These are phyloP conservation scores for Muscina levida DNA, from an alignment of 2,888 invertebrate species.

Conservation along the genomic window DNA sequence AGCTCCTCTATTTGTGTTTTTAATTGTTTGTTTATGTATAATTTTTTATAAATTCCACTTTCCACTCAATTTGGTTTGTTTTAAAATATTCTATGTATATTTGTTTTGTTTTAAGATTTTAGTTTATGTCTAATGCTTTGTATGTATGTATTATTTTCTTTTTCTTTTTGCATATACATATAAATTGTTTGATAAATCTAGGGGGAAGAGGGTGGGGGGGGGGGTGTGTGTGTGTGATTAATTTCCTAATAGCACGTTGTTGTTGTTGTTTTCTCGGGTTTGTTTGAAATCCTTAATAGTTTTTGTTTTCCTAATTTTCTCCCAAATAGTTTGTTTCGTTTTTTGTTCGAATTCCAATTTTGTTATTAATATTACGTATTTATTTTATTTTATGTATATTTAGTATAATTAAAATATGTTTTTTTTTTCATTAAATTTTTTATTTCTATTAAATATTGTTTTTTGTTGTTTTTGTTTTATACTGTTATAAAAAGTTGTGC, in stretches of 20 bases:
- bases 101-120: slow-evolving; percentile 13
- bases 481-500: slow-evolving; percentile 62
- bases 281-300: slow-evolving; percentile 57
- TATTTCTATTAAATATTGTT: too few relatives aligned
- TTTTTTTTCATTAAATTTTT: slow-evolving; percentile 44
- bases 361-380: slow-evolving; percentile 34
- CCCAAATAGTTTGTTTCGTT: slow-evolving; percentile 12
- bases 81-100: slow-evolving; percentile 7
- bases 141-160: slow-evolving; percentile 1
- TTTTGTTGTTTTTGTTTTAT: slow-evolving; percentile 22
- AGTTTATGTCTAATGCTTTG: slow-evolving; percentile 4
- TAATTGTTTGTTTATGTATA: neutral
- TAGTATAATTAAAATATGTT: slow-evolving; percentile 48
- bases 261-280: slow-evolving; percentile 33
- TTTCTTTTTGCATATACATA: too few relatives aligned
- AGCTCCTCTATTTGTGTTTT: slow-evolving; percentile 12
- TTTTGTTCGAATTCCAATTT: slow-evolving; percentile 19
- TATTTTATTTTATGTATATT: slow-evolving; percentile 30
- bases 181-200: slow-evolving; percentile 44
- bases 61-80: neutral
- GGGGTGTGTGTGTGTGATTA: too few relatives aligned
- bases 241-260: slow-evolving; percentile 62
- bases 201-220: too few relatives aligned
- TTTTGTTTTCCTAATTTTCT: slow-evolving; percentile 19
- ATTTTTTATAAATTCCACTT: slow-evolving; percentile 1